phyloP scores from a whole-genome alignment of 2,888 invertebrate species.

The Cephus rjabovi region DNA sequence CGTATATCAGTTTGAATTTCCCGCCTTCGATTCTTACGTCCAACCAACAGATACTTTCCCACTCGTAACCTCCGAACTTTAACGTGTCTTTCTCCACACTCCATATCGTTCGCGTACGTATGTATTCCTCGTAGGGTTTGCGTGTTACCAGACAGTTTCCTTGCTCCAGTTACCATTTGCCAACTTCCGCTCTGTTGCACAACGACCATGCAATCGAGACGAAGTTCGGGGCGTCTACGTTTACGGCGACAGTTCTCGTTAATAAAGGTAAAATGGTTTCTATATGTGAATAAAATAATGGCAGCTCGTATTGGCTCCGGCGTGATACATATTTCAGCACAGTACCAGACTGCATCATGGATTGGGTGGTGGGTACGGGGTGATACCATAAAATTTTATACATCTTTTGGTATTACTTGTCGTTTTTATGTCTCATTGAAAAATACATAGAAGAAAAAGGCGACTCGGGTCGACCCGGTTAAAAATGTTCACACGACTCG shows the following conservation, averaged over 20 bases:
- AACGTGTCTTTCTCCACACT: not conserved
- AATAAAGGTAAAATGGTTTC: constrained; percentile 22
- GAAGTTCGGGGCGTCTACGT: constrained; percentile 34
- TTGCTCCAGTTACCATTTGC: constrained; percentile 45
- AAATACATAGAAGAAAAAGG: not conserved
- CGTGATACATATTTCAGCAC: too few species aligned
- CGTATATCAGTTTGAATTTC: not conserved
- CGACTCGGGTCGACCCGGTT: not conserved
- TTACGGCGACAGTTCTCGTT: constrained; percentile 34
- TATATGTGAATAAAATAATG: not conserved
- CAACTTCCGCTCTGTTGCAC: constrained; percentile 38
- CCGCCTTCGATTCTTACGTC: not conserved
- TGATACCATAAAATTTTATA: not conserved
- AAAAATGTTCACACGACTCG: not conserved
- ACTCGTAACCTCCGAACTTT: not conserved
- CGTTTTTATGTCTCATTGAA: not conserved
- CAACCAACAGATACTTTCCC: not conserved
- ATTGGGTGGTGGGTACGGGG: too few species aligned
- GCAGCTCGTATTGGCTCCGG: not conserved
- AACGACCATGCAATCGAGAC: constrained; percentile 28
- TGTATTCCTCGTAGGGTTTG: not conserved
- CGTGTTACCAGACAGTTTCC: not conserved
- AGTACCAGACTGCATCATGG: too few species aligned
- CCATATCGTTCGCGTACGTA: not conserved
- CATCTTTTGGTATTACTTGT: not conserved